A percentile compares a stretch with the other conserved stretches of the same genome.
Evolutionary conservation across 92 coral and sea anemone genomes (phyloP).

Genomic region (Porites lobata): DNA sequence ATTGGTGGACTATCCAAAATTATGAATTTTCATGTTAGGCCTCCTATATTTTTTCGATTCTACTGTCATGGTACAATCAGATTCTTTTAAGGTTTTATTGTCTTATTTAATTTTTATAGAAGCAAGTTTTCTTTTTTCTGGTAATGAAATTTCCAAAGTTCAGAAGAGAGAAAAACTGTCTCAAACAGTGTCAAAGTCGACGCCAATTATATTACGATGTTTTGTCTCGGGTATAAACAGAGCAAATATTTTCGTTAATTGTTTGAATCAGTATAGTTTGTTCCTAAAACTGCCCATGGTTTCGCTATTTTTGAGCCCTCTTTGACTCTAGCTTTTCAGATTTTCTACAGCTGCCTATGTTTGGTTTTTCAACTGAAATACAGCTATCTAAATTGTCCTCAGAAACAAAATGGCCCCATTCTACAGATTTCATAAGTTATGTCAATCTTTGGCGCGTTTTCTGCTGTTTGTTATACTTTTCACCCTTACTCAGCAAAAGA

Average conservation of each 20-base stretch:
- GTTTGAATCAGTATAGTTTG: neutral
- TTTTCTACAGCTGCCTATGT: constrained; percentile 12
- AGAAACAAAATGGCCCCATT: neutral
- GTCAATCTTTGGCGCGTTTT: neutral
- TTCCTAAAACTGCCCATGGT: neutral
- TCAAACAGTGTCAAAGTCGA: neutral
- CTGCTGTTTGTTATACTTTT: neutral
- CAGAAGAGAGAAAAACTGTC: neutral
- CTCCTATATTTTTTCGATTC: neutral
- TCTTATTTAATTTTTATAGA: too few species aligned
- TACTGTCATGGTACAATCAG: neutral
- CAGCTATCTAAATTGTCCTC: too few species aligned
- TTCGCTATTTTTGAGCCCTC: constrained; percentile 10
- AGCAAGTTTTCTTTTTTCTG: neutral
- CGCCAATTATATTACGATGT: neutral
- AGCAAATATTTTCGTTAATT: neutral
- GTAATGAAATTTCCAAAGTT: neutral
- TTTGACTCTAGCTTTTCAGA: neutral
- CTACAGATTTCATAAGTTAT: neutral
- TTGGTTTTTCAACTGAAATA: neutral
- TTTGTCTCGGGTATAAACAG: neutral
- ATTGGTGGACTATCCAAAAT: neutral
- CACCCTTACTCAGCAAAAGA: neutral
- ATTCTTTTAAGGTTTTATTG: too few species aligned
- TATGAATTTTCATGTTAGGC: neutral